Evolutionary conservation across 2,113 vertebrate species (phyloP).

Genomic region (Alligator mississippiensis): DNA sequence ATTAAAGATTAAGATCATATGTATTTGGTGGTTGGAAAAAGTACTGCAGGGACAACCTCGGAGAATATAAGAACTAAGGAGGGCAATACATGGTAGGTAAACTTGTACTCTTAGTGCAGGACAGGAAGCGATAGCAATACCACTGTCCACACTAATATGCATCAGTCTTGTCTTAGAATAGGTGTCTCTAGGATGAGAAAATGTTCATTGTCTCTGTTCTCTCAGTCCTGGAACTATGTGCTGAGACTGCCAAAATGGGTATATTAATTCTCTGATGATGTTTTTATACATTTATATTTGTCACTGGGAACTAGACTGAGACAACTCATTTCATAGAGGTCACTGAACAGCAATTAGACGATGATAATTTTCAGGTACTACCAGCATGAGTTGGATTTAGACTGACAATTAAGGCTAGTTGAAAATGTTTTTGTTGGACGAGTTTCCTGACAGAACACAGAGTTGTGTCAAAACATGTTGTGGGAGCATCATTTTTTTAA

Average conservation of each 20-base stretch:
- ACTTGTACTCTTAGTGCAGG: background rate
- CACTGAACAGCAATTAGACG: background rate
- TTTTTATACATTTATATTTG: background rate
- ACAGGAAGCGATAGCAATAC: background rate
- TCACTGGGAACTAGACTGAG: background rate
- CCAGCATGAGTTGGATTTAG: background rate
- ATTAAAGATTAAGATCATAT: background rate
- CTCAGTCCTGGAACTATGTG: background rate
- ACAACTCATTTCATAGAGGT: background rate
- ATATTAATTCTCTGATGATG: background rate
- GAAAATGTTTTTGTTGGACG: background rate
- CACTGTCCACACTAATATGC: background rate
- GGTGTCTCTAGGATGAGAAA: background rate
- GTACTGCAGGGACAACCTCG: accelerated
- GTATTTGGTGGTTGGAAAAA: background rate
- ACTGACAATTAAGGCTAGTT: background rate
- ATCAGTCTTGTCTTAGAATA: background rate
- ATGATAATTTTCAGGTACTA: background rate
- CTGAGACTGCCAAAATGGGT: background rate
- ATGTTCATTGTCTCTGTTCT: background rate
- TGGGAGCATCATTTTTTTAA: background rate
- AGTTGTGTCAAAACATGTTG: background rate
- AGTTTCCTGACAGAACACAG: background rate
- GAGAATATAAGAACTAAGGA: background rate
- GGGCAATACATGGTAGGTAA: background rate